Evolutionary conservation across 2,113 vertebrate genomes (phyloP), one percentile per base, ranked within the genome.

Genomic region (Perca fluviatilis): DNA sequence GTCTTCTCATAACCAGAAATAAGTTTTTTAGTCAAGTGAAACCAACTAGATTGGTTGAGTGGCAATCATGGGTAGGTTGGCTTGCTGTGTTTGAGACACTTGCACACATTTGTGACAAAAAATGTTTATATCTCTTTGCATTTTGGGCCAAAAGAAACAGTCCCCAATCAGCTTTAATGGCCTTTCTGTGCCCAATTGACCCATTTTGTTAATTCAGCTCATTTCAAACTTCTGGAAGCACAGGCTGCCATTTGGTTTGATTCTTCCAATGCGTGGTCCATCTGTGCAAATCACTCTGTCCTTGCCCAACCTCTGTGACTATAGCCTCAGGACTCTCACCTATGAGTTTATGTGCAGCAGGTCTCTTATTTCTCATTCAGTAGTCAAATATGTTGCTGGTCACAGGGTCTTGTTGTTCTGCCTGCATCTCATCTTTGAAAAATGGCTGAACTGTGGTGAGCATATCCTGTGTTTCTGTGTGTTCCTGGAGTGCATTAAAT

Each of bases 171-270:
- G 73, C 60, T 74, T 67, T 70, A 90, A 88, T 81, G 46, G 75
- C 61, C 40, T 83, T 33, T 77, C 69, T 73, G 23, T 54, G 54
- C 76, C 79, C 74, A 86, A 86, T 85, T 88, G 83, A 81, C 78
- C 80, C 77, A 86, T 90, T 90, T 85, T 6, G 27, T 85, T 80
- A 66, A 71, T 84, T 77, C 61, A 77, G 54, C 74, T 89, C 74
- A 90, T 91, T 91, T 85, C 76, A 67, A 86, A 80, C 63, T 82
- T 84, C 36, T 69, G 67, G 62, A 86, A n/a, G 57, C 86, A 77
- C 64, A 77, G 49, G 61, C 53, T 85, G 72, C 76, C 62, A 76
- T 66, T 86, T 79, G 77, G 50, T 79, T 82, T 76, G 74, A 33
- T 82, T 86, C 73, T 80, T 85, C 57, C 61, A 53, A 47, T 27